A percentile compares a stretch with the other conserved stretches of the same genome.
Evolutionary conservation across 1,140 invertebrate species (phyloP).

Genomic region (Pogonognathellus flavescens): DNA sequence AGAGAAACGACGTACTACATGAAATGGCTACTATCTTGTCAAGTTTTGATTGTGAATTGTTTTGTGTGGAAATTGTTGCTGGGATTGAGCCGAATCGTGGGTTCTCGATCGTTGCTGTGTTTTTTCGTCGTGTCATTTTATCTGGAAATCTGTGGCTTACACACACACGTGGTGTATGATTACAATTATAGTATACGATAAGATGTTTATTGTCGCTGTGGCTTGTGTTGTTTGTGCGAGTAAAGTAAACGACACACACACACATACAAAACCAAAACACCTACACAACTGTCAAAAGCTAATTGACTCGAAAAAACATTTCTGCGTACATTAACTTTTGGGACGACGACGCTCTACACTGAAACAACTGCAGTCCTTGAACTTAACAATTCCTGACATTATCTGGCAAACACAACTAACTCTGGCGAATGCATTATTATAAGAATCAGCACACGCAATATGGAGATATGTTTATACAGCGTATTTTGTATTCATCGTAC

Average conservation of each 20-base stretch:
- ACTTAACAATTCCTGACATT: constrained; percentile 19
- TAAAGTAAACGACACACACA: not conserved
- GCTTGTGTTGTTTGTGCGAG: not conserved
- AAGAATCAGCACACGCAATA: not conserved
- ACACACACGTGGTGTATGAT: too few relatives aligned
- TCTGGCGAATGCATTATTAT: not conserved
- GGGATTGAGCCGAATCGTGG: too few relatives aligned
- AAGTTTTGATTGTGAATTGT: too few relatives aligned
- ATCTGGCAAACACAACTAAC: not conserved
- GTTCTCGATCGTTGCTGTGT: too few relatives aligned
- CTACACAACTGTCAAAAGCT: not conserved
- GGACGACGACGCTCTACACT: not conserved
- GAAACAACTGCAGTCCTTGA: not conserved
- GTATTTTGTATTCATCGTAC: constrained; percentile 1
- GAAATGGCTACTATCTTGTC: too few relatives aligned
- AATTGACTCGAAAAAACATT: not conserved
- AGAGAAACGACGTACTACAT: too few relatives aligned
- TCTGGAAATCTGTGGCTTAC: too few relatives aligned
- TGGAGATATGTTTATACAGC: not conserved
- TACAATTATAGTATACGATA: too few relatives aligned
- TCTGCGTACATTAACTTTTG: not conserved
- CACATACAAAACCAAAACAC: not conserved
- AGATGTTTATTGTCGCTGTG: too few relatives aligned
- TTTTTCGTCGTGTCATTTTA: too few relatives aligned
- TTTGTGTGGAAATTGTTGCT: too few relatives aligned